Base-by-base conservation (phyloP, 2,888 invertebrate genomes). In the Epirrhoe alternata region DNA sequence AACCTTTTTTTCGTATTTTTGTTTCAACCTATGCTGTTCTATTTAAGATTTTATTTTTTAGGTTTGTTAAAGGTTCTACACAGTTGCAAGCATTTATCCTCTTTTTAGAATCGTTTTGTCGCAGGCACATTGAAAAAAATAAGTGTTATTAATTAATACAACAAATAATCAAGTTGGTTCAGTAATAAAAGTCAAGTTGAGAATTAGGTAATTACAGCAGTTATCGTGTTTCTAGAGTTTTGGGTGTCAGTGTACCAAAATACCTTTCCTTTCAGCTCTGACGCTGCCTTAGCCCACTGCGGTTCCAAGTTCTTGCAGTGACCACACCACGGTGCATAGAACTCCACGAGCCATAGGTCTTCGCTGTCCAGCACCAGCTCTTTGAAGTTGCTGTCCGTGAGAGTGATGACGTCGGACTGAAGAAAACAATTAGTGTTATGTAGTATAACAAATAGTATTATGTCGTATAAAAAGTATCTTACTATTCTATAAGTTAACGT, bases 291-390 rank as follows among this genome's bases (percentile, higher is more conserved):
- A 10, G 97, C 97, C 99, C 99, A 99, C 74, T 99, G 97, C 0
- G 99, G 99, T 61, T 97, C 99, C 61, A 99, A 94, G 85, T 97
- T 98, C 93, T 99, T 99, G 92, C 99, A 99, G 88, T 99, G 98
- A 5, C 98, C 98, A 87, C 98, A 99, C 97, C 98, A 98, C 0
- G 98, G 98, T 6, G 99, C 99, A 89, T 96, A 99, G 94, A 99
- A 99, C 90, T 99, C 99, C 1, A 99, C 98, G 75, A 99, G 90
- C 99, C 99, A 99, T 87, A 98, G 95, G 82, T 99, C 99, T 14
- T 99, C 97, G 55, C 98, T 98, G 76, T 97, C 95, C 75, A 99
- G 86, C 14, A 99, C 99, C 61, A 97, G 88, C 86, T 97, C 96
- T 73, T 99, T 97, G 88, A 99, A 99, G 94, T 99, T 99, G 72